Evolutionary conservation across 2,113 vertebrate species (phyloP).

Genomic region (Elachura formosa): DNA sequence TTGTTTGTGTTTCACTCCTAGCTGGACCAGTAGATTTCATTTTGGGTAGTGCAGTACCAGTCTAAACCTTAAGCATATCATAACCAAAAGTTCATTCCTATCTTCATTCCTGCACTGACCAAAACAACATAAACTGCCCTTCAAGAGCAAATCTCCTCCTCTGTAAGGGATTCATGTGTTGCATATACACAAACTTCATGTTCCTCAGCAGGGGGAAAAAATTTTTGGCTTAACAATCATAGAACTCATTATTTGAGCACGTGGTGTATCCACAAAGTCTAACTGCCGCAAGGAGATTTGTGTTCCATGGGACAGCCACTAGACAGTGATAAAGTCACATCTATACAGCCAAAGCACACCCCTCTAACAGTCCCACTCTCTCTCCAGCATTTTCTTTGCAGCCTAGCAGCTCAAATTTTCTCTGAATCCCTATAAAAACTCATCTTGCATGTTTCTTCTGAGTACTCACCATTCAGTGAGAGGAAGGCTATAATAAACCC

Average conservation of each 20-base stretch:
- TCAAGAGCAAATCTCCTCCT: neutral
- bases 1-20: slow-evolving; percentile 19
- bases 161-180: neutral
- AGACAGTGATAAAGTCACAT: slow-evolving; percentile 61
- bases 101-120: neutral
- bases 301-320: slow-evolving; percentile 38
- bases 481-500: neutral
- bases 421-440: neutral
- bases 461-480: neutral
- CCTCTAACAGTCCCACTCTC: neutral
- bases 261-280: slow-evolving; percentile 16
- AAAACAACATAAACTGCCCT: neutral
- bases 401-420: neutral
- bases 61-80: neutral
- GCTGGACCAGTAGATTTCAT: neutral
- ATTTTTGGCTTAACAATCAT: neutral
- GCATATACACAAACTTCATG: neutral
- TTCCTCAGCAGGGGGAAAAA: slow-evolving; percentile 31
- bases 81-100: neutral
- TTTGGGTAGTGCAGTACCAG: neutral
- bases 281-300: neutral
- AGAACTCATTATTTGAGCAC: neutral
- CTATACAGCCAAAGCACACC: neutral
- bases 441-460: neutral
- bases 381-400: neutral